Conservation (phyloP, 2,888 invertebrate species). For the Microchrysa polita region DNA sequence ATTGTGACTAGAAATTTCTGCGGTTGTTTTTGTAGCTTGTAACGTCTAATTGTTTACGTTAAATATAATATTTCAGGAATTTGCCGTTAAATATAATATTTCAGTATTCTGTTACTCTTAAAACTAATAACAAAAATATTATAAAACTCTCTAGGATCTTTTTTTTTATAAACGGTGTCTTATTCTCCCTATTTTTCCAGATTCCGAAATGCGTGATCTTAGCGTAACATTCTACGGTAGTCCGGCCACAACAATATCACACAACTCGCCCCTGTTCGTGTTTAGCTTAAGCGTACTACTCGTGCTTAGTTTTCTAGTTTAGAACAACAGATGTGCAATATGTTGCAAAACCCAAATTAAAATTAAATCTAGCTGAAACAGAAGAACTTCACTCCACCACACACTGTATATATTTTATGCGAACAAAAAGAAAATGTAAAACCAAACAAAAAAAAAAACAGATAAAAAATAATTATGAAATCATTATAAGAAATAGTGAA, state of each 20-base stretch:
- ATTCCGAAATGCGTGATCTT: slow-evolving; percentile 64
- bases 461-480: too few species aligned
- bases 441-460: slow-evolving; percentile 3
- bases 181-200: slow-evolving; percentile 55
- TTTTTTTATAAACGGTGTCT: too few species aligned
- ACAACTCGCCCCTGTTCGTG: neutral
- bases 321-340: too few species aligned
- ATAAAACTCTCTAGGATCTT: too few species aligned
- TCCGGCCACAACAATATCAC: slow-evolving; percentile 33
- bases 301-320: slow-evolving; percentile 45
- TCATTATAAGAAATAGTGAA: slow-evolving; percentile 32
- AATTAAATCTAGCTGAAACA: slow-evolving; percentile 26
- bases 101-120: too few species aligned
- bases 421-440: slow-evolving; percentile 11
- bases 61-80: too few species aligned
- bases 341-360: slow-evolving; percentile 35
- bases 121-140: too few species aligned
- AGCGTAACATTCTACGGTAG: slow-evolving; percentile 63
- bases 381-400: slow-evolving; percentile 42
- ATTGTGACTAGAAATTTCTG: too few species aligned
- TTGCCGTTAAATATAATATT: too few species aligned
- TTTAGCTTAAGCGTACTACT: slow-evolving; percentile 30
- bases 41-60: too few species aligned
- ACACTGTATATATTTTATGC: slow-evolving; percentile 39
- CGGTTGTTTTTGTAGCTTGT: too few species aligned